Percentiles rank a stretch among this genome's conserved stretches.
Conservation (phyloP, 2,797 vertebrate species). For the Amphiprion clarkii region DNA sequence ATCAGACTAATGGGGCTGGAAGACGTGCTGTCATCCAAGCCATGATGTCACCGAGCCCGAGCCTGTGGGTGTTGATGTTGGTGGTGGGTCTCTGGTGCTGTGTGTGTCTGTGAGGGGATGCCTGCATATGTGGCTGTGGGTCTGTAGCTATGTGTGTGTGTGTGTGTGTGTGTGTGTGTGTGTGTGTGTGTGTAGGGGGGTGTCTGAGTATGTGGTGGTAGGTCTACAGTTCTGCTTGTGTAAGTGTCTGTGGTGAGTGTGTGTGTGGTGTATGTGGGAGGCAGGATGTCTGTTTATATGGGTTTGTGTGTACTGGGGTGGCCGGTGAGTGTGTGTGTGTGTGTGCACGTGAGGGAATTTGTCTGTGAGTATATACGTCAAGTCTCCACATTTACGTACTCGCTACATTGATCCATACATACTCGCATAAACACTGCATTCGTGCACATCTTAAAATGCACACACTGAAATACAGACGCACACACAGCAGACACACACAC, state of each 20-base stretch:
- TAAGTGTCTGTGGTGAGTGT: slow-evolving; percentile 77
- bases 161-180: slow-evolving; percentile 41
- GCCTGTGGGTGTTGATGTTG: slow-evolving; percentile 78
- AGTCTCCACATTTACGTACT: slow-evolving; percentile 52
- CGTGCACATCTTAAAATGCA: slow-evolving; percentile 41
- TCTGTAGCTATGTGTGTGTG: slow-evolving; percentile 40
- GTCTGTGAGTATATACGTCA: slow-evolving; percentile 57
- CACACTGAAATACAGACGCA: slow-evolving; percentile 40
- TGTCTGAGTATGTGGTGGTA: slow-evolving; percentile 68
- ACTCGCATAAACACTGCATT: slow-evolving; percentile 6
- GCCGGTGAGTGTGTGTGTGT: slow-evolving; percentile 28
- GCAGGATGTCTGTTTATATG: slow-evolving; percentile 76
- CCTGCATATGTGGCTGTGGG: slow-evolving; percentile 56
- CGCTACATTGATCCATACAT: slow-evolving; percentile 35
- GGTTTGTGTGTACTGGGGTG: slow-evolving; percentile 63
- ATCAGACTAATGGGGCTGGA: slow-evolving; percentile 87
- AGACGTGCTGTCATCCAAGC: slow-evolving; percentile 88
- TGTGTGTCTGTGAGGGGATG: slow-evolving; percentile 39
- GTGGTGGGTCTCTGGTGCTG: slow-evolving; percentile 72
- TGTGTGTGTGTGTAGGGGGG: slow-evolving; percentile 31
- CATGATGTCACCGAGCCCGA: slow-evolving; percentile 84
- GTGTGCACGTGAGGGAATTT: slow-evolving; percentile 30
- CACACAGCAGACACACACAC: slow-evolving; percentile 36
- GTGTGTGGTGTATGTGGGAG: slow-evolving; percentile 75
- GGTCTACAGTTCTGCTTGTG: slow-evolving; percentile 73